Conservation (phyloP, 2,888 invertebrate genomes). For the Stenchaetothrips biformis region DNA sequence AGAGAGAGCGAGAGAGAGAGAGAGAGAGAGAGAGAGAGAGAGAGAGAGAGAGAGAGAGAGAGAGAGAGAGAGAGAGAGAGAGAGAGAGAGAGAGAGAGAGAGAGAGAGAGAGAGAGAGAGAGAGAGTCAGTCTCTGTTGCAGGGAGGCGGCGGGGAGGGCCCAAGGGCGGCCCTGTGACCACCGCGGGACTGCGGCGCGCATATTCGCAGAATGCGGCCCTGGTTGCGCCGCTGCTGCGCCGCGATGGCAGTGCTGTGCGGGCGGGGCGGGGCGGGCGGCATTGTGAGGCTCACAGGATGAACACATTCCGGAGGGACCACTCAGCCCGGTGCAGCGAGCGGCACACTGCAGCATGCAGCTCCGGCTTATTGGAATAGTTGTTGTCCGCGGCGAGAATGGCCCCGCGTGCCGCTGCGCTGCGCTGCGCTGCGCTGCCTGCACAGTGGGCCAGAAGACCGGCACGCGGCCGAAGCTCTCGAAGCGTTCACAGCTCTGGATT, state of each 20-base stretch:
- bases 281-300: background rate
- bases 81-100: too few relatives aligned
- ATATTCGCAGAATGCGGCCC: too few relatives aligned
- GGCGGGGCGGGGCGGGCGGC: background rate
- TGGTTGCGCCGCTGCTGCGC: too few relatives aligned
- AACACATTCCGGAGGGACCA: background rate
- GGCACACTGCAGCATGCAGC: background rate
- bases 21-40: conserved; percentile 11
- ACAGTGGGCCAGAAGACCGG: background rate
- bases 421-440: background rate
- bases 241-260: too few relatives aligned
- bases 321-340: background rate
- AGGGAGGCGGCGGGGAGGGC: background rate
- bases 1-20: background rate
- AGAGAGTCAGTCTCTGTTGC: background rate
- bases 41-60: conserved; percentile 13
- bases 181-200: background rate
- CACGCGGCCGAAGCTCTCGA: background rate
- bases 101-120: too few relatives aligned
- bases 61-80: too few relatives aligned
- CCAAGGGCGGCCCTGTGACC: background rate
- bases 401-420: background rate
- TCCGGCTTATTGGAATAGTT: conserved; percentile 14
- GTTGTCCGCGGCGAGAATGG: background rate
- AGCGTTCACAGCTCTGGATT: background rate